Base-by-base conservation (phyloP, 2,797 vertebrate genomes). In the Danio jaintianensis region DNA sequence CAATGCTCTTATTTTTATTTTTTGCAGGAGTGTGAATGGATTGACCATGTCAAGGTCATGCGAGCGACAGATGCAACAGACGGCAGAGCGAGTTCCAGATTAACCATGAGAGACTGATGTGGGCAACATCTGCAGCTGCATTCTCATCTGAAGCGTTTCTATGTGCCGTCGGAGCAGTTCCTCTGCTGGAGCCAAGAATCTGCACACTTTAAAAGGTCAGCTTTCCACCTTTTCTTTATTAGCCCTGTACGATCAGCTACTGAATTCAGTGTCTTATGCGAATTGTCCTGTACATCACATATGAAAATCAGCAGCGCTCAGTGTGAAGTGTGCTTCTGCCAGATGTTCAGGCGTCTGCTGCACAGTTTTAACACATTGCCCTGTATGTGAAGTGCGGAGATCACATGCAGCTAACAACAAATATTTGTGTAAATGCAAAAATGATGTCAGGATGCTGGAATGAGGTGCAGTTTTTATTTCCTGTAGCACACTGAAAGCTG, bases 31-130 rank as follows among this genome's bases (percentile, higher is more conserved):
- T 47, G 11, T n/a, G 56, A 38, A 74, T 40, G 3, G 29, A n/a
- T 6, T 61, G 0, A 4, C 29, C 15, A 6, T 69, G n/a, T 61
- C 7, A 78, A 78, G 66, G 76, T 50, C 45, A 12, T 16, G 43
- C 47, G 10, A 74, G 71, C 15, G 16, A 74, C 56, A 50, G 55
- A 78, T 69, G n/a, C 53, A 67, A 77, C 75, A 78, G 52, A 68
- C 58, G 63, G 63, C 52, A 38, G 40, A 68, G 52, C 52, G 18
- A 77, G 55, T 66, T 62, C 50, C 63, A 67, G 50, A 58, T 58
- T 78, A 78, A 16, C 63, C 52, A 58, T 38, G 40, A 59, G 43
- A 69, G 45, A 40, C 76, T 61, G 45, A 61, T 79, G 75, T 68
- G 59, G 36, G 15, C 63, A 68, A 38, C 63, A 78, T 22, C 63